phyloP scores from a whole-genome alignment of 2,888 invertebrate genomes.

The Nomada fabriciana region DNA sequence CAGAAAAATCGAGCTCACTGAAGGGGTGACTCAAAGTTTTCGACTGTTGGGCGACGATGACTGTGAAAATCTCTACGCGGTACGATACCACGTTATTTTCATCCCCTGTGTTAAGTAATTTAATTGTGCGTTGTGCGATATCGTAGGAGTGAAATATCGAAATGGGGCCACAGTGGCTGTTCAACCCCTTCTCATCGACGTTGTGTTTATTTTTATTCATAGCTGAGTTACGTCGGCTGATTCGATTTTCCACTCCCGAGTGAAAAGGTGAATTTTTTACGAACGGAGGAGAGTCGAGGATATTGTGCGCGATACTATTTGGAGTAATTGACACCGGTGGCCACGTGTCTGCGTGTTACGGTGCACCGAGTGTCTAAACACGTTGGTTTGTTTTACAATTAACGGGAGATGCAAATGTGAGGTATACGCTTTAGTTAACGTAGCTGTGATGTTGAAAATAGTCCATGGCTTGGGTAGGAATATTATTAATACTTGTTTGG shows the following conservation, averaged over 20 bases:
- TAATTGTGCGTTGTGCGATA: too few relatives aligned
- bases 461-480: too few relatives aligned
- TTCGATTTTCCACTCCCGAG: neutral
- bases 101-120: too few relatives aligned
- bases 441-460: too few relatives aligned
- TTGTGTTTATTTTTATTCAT: conserved; percentile 30
- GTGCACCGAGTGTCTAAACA: neutral
- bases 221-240: neutral
- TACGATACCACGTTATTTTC: conserved; percentile 62
- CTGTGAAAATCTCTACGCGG: conserved; percentile 81
- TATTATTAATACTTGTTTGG: too few relatives aligned
- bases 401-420: too few relatives aligned
- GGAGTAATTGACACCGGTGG: neutral
- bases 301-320: neutral
- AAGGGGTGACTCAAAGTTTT: neutral
- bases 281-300: neutral
- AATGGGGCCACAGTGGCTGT: conserved; percentile 30
- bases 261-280: neutral
- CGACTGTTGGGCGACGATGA: conserved; percentile 73
- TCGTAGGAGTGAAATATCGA: neutral
- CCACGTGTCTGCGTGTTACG: conserved; percentile 8
- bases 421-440: too few relatives aligned
- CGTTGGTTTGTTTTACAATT: neutral
- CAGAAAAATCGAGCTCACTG: conserved; percentile 14
- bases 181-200: neutral